These are phyloP conservation scores for Pristionchus exspectatus DNA, from an alignment of 2,888 invertebrate species.

Conservation along the genomic window DNA sequence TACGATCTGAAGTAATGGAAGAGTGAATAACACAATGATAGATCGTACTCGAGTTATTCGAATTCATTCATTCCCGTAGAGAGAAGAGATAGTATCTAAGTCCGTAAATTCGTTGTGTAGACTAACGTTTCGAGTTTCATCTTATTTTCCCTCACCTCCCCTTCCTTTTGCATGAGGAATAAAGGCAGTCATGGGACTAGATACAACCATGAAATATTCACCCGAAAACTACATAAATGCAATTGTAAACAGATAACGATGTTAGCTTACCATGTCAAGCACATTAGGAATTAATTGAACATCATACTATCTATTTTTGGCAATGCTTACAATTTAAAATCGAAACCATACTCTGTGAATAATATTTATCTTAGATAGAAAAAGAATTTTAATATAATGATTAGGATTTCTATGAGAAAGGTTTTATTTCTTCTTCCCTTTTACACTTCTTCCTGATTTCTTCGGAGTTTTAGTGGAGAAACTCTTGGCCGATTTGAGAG, in stretches of 20 bases:
- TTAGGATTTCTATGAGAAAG: background rate
- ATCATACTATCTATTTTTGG: too few relatives aligned
- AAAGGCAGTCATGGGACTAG: slow-evolving; percentile 4
- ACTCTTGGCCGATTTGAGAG: background rate
- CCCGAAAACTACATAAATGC: too few relatives aligned
- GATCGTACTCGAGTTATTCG: background rate
- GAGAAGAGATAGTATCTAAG: background rate
- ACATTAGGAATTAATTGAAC: too few relatives aligned
- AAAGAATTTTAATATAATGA: background rate
- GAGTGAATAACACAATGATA: background rate
- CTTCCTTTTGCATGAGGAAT: background rate
- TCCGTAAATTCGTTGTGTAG: background rate
- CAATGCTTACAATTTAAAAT: too few relatives aligned
- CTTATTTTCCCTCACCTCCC: background rate
- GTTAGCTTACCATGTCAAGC: too few relatives aligned
- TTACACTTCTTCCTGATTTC: slow-evolving; percentile 10
- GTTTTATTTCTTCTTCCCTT: background rate
- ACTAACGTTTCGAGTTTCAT: background rate
- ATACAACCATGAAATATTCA: background rate
- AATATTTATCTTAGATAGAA: background rate
- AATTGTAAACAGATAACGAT: too few relatives aligned
- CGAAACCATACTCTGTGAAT: too few relatives aligned
- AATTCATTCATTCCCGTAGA: background rate
- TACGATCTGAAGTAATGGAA: background rate
- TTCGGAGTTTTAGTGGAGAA: background rate